Evolutionary conservation across 23 tunicate species (phyloP).

Genomic region (Trididemnum miniatum): DNA sequence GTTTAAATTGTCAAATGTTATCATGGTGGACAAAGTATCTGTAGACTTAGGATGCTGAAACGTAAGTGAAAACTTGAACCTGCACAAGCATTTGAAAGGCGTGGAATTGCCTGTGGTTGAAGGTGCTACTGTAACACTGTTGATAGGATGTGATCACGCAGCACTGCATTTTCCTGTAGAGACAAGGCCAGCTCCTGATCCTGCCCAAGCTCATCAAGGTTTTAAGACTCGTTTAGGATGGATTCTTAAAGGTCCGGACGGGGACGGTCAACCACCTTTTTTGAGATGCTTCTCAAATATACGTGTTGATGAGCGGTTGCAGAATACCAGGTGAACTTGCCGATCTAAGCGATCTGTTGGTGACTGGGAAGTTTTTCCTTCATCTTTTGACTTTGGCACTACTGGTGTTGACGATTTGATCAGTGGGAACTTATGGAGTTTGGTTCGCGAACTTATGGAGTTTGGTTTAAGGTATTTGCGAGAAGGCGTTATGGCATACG

Average conservation of each 20-base stretch:
- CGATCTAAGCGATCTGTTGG: neutral
- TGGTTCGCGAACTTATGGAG: neutral
- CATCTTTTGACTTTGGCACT: neutral
- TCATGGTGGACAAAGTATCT: too few relatives aligned
- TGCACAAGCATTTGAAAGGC: constrained; percentile 2
- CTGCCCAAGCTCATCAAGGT: neutral
- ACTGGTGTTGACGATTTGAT: neutral
- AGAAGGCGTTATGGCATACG: constrained; percentile 14
- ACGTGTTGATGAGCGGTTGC: neutral
- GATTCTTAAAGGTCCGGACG: constrained; percentile 10
- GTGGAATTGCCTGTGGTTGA: constrained; percentile 16
- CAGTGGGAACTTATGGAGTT: neutral
- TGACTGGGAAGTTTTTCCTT: constrained; percentile 15
- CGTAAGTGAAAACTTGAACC: too few relatives aligned
- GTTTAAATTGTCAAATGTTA: too few relatives aligned
- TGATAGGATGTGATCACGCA: constrained; percentile 23
- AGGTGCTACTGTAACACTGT: constrained; percentile 23
- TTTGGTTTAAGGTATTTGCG: neutral
- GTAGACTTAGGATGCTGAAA: too few relatives aligned
- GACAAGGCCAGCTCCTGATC: neutral
- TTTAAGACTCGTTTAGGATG: constrained; percentile 15
- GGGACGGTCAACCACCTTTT: too few relatives aligned
- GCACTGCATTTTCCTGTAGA: neutral
- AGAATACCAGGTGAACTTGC: neutral
- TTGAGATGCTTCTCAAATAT: too few relatives aligned